Base-by-base conservation (phyloP, 2,888 invertebrate species). In the Osedax fenrisi region DNA sequence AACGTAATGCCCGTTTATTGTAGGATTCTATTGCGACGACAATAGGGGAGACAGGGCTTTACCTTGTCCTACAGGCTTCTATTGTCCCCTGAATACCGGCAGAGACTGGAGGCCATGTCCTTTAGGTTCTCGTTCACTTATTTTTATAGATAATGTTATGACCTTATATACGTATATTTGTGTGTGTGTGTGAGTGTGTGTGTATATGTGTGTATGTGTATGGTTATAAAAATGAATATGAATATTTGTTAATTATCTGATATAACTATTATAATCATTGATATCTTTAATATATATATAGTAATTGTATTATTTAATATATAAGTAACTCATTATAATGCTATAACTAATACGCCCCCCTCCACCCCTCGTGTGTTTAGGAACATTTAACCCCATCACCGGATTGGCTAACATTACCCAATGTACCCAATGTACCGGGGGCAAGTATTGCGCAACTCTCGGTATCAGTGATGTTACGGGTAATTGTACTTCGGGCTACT, bases 361-460 rank as follows among this genome's bases (percentile, higher is more conserved):
- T n/a, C n/a, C n/a, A n/a, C n/a, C n/a, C 17, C 41, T 10, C 41
- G 10, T 41, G 17, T 41, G 41, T 41, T 17, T 41, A 41, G 41
- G 41, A 21, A 83, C 82, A 0, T 83, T 81, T 78, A 82, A 81
- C 76, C 81, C 82, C 0, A 73, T 77, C 3, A 69, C 72, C 3
- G 81, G 82, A 2, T 41, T 83, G 25, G 76, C 77, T 3, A 77
- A 78, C 61, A 78, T 77, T 61, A 79, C 78, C 3, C 79, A 83
- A 72, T 83, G 83, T 78, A 81, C 81, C 26, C 81, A 79, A 76
- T 83, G 83, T 81, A 80, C 80, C 75, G 82, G 82, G 62, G 83
- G 83, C 5, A 80, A 78, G 69, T 83, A 81, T 77, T 83, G 83
- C 76, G 79, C 75, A 67, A 77, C 78, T 0, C 79, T 80, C 10